Evolutionary conservation across 1,140 invertebrate genomes (phyloP), one percentile per base, ranked within the genome.

Genomic region (Plodia interpunctella): DNA sequence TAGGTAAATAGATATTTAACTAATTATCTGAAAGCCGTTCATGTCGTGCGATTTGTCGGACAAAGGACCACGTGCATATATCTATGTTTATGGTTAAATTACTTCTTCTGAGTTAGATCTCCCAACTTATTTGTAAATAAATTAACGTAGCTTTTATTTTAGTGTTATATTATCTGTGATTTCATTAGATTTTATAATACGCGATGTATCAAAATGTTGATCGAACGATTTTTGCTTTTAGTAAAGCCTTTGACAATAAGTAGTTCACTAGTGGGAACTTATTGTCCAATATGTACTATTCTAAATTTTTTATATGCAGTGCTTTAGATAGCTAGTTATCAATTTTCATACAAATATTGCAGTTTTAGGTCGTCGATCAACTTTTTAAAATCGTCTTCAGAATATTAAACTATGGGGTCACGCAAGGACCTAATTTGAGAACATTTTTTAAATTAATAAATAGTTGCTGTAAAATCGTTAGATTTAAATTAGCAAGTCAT

Each of bases 141-240:
- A 32, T 5, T 44, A 44, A 15, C 5, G 10, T 44, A 44, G 38
- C 38, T 44, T 44, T 13, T 44, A 17, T 15, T 10, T 35, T 1
- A 44, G 13, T 17, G 38, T 44, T 44, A 44, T 44, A 15, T 44
- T 44, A 44, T 44, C 38, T 44, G 38, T 44, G 38, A 44, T 44
- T 44, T 13, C n/a, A 44, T 15, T 44, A 44, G 38, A 44, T 44
- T 44, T 15, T 44, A 44, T 44, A 44, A 44, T 44, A 44, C 4
- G 5, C 13, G 15, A 5, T n/a, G 38, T 15, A 15, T 44, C 15
- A 5, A 15, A 15, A 15, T 13, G 13, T 44, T 44, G 38, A 44
- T 44, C 38, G 38, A 44, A 15, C 6, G 38, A 10, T 17, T 11
- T 9, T 44, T 6, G 38, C 15, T 44, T 44, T 44, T 44, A 44